phyloP scores from a whole-genome alignment of 2,888 invertebrate species.

The Eumerus sabulonum region DNA sequence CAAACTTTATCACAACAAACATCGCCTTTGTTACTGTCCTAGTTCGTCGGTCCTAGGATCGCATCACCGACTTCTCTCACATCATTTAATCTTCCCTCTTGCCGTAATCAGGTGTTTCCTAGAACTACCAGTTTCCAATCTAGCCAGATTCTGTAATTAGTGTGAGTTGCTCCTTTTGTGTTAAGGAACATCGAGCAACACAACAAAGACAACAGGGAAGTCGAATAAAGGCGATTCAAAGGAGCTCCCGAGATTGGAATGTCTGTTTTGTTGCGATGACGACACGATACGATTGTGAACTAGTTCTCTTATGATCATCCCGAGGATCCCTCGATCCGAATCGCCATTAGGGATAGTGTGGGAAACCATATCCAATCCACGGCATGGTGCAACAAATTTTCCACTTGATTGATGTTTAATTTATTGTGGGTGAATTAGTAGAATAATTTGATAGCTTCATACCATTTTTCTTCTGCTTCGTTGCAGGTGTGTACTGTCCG shows the following conservation, averaged over 20 bases:
- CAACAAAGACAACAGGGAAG: too few species aligned
- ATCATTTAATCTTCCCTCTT: slow-evolving; percentile 56
- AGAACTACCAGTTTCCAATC: slow-evolving; percentile 35
- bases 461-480: slow-evolving; percentile 11
- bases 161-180: slow-evolving; percentile 27
- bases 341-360: slow-evolving; percentile 30
- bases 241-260: slow-evolving; percentile 32
- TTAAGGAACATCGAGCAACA: slow-evolving; percentile 39
- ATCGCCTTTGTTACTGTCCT: slow-evolving; percentile 32
- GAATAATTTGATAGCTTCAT: slow-evolving; percentile 47
- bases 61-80: slow-evolving; percentile 27
- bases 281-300: slow-evolving; percentile 28
- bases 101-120: slow-evolving; percentile 64
- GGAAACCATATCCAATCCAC: slow-evolving; percentile 51
- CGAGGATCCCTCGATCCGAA: too few species aligned
- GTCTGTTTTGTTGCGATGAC: too few species aligned
- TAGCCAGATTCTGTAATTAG: slow-evolving; percentile 61
- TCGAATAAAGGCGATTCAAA: too few species aligned
- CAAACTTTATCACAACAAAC: slow-evolving; percentile 37
- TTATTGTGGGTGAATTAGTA: slow-evolving; percentile 11
- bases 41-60: too few species aligned
- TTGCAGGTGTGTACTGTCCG: slow-evolving; percentile 33
- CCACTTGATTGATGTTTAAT: slow-evolving; percentile 60
- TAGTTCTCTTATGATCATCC: slow-evolving; percentile 14
- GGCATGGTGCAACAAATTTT: slow-evolving; percentile 38